Conservation (phyloP, 2,113 vertebrate genomes). For the Pluvianellus socialis region DNA sequence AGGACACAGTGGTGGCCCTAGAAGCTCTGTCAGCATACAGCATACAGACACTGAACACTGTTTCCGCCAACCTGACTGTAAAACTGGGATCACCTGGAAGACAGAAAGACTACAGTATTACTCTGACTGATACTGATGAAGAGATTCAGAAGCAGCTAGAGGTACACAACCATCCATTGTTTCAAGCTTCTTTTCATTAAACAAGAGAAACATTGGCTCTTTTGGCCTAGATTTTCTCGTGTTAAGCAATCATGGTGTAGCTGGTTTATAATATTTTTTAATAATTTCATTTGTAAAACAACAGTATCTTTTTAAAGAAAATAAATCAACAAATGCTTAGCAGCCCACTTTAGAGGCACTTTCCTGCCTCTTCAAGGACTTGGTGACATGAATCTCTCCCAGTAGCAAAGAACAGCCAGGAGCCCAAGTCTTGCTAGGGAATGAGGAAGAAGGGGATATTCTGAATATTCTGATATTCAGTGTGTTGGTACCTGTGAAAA, state of each 20-base stretch:
- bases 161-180: conserved; percentile 42
- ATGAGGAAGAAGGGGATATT: background rate
- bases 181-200: background rate
- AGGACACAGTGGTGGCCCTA: conserved; percentile 83
- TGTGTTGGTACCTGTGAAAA: background rate
- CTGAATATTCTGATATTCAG: background rate
- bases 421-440: background rate
- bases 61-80: conserved; percentile 24
- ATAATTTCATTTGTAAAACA: background rate
- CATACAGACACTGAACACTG: background rate
- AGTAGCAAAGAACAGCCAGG: background rate
- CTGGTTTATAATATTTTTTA: background rate
- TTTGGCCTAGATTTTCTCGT: background rate
- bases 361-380: background rate
- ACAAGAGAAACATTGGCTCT: background rate
- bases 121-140: conserved; percentile 26
- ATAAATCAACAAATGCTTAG: background rate
- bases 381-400: background rate
- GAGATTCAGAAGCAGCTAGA: conserved; percentile 72
- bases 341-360: background rate
- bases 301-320: background rate
- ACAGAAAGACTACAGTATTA: conserved; percentile 6
- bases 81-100: conserved; percentile 51
- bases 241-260: background rate
- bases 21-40: conserved; percentile 81